Evolutionary conservation across 2,113 vertebrate species (phyloP).

Genomic region (Kryptolebias marmoratus): DNA sequence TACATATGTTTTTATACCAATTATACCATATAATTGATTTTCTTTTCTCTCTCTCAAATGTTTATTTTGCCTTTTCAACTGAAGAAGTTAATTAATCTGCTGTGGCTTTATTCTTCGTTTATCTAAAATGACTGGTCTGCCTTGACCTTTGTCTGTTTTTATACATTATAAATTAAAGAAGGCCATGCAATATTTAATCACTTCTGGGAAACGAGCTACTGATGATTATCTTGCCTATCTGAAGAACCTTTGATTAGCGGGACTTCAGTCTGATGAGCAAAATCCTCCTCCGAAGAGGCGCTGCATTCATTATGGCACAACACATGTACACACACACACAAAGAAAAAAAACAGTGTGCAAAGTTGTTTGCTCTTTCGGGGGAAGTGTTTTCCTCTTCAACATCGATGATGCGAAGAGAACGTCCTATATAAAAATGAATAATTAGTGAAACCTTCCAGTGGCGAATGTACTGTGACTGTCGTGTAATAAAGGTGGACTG

Average conservation of each 20-base stretch:
- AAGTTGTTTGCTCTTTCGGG: slow-evolving; percentile 43
- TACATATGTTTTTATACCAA: background rate
- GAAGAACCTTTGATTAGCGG: slow-evolving; percentile 33
- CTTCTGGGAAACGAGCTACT: slow-evolving; percentile 24
- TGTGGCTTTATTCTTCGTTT: slow-evolving; percentile 1
- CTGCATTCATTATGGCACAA: slow-evolving; percentile 37
- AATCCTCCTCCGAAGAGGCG: slow-evolving; percentile 17
- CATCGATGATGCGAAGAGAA: slow-evolving; percentile 20
- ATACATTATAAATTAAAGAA: slow-evolving; percentile 45
- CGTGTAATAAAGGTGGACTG: slow-evolving; percentile 71
- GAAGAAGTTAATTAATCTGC: background rate
- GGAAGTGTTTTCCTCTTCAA: slow-evolving; percentile 25
- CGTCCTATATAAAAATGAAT: slow-evolving; percentile 41
- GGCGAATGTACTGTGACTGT: slow-evolving; percentile 18
- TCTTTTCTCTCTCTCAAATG: background rate
- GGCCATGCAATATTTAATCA: slow-evolving; percentile 43
- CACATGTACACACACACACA: background rate
- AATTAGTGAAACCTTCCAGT: slow-evolving; percentile 26
- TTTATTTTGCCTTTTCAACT: background rate
- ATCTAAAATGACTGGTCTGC: slow-evolving; percentile 10
- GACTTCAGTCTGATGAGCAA: slow-evolving; percentile 35
- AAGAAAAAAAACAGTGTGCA: slow-evolving; percentile 26
- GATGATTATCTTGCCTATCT: slow-evolving; percentile 19
- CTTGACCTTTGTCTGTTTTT: slow-evolving; percentile 27
- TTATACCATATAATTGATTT: background rate